Evolutionary conservation across 2,888 invertebrate species (phyloP).

Genomic region (Perizoma affinitatum): DNA sequence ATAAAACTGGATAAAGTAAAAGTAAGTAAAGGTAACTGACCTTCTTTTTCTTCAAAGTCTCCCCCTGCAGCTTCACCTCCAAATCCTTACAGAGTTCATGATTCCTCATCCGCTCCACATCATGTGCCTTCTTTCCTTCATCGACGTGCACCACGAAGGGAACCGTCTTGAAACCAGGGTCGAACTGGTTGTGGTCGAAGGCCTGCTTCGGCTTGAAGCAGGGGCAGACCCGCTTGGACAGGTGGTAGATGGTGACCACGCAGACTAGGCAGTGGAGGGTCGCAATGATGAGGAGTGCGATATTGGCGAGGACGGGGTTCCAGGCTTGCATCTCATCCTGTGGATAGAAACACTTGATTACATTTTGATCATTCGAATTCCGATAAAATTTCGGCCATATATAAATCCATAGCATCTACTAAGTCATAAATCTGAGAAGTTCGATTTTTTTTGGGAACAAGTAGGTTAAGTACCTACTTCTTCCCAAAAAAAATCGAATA

Average conservation of each 20-base stretch:
- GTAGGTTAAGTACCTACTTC: no score
- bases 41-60: slow-evolving; percentile 66
- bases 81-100: slow-evolving; percentile 71
- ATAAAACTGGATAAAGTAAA: no score
- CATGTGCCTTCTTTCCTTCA: slow-evolving; percentile 61
- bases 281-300: slow-evolving; percentile 85
- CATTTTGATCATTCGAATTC: no score
- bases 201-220: slow-evolving; percentile 80
- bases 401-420: no score
- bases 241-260: slow-evolving; percentile 79
- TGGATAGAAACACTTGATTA: slow-evolving; percentile 28
- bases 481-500: no score
- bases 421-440: no score
- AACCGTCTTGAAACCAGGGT: slow-evolving; percentile 63
- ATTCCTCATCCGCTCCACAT: slow-evolving; percentile 52
- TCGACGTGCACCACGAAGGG: slow-evolving; percentile 70
- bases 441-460: no score
- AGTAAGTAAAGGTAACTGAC: slow-evolving; percentile 40
- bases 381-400: no score
- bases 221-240: slow-evolving; percentile 81
- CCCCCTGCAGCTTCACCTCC: slow-evolving; percentile 70
- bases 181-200: slow-evolving; percentile 82
- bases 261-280: slow-evolving; percentile 83
- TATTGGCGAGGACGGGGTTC: slow-evolving; percentile 86
- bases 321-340: slow-evolving; percentile 83